phyloP scores from a whole-genome alignment of 2,888 invertebrate genomes.

The Cantharis rustica region DNA sequence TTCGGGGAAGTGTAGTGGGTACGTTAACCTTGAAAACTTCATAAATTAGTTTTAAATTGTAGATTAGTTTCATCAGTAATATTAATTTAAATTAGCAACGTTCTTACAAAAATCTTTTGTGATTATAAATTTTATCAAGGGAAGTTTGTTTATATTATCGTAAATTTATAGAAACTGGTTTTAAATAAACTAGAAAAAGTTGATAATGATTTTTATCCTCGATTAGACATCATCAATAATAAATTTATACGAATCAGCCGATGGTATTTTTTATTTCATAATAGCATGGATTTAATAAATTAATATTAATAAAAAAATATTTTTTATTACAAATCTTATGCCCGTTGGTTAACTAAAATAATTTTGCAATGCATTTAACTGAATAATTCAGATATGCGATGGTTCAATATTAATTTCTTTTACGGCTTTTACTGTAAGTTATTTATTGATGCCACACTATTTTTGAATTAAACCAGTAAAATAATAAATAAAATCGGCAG shows the following conservation, averaged over 20 bases:
- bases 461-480: too few species aligned
- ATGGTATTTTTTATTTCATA: too few species aligned
- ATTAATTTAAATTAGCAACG: neutral
- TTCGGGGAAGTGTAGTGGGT: neutral
- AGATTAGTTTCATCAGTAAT: neutral
- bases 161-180: neutral
- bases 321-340: neutral
- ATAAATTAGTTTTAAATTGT: neutral
- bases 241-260: too few species aligned
- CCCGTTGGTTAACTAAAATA: neutral
- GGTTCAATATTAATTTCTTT: too few species aligned
- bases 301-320: too few species aligned
- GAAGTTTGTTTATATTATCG: neutral
- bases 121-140: neutral
- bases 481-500: too few species aligned
- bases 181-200: neutral
- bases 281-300: too few species aligned
- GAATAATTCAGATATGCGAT: too few species aligned
- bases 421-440: too few species aligned
- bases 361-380: neutral
- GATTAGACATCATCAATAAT: neutral
- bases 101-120: neutral
- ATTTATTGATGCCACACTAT: too few species aligned
- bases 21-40: neutral
- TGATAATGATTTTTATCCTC: neutral